phyloP scores from a whole-genome alignment of 1,140 invertebrate genomes.

The Listronotus bonariensis region DNA sequence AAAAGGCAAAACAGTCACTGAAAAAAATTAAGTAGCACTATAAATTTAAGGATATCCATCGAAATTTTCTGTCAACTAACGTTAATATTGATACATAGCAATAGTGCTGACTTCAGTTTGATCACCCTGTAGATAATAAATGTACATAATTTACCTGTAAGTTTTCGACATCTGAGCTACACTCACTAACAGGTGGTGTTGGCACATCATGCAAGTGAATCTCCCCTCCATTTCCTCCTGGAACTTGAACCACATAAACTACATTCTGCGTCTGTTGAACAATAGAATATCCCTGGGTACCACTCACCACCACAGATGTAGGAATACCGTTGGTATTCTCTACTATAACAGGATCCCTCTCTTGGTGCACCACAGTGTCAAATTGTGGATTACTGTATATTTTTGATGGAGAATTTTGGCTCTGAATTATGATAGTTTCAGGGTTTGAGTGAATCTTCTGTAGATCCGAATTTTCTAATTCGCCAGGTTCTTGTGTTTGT shows the following conservation, averaged over 20 bases:
- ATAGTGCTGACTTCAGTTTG: too few relatives aligned
- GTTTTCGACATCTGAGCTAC: slow-evolving; percentile 73
- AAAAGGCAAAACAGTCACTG: too few relatives aligned
- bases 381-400: background rate
- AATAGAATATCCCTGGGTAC: background rate
- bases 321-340: slow-evolving; percentile 6
- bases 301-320: slow-evolving; percentile 4
- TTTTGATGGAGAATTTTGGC: background rate
- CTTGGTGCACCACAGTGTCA: slow-evolving; percentile 42
- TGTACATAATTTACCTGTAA: slow-evolving; percentile 35
- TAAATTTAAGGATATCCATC: too few relatives aligned
- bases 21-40: too few relatives aligned
- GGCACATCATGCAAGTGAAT: slow-evolving; percentile 31
- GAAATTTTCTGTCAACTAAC: too few relatives aligned
- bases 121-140: too few relatives aligned
- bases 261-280: slow-evolving; percentile 10
- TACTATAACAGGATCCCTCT: slow-evolving; percentile 18
- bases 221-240: slow-evolving; percentile 14
- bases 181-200: slow-evolving; percentile 73
- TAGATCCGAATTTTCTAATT: background rate
- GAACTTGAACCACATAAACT: slow-evolving; percentile 52
- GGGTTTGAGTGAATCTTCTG: too few relatives aligned
- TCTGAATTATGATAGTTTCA: too few relatives aligned
- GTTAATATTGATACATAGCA: too few relatives aligned
- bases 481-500: background rate